Evolutionary conservation across 2,888 invertebrate species (phyloP).

Genomic region (Dasypogon diadema): DNA sequence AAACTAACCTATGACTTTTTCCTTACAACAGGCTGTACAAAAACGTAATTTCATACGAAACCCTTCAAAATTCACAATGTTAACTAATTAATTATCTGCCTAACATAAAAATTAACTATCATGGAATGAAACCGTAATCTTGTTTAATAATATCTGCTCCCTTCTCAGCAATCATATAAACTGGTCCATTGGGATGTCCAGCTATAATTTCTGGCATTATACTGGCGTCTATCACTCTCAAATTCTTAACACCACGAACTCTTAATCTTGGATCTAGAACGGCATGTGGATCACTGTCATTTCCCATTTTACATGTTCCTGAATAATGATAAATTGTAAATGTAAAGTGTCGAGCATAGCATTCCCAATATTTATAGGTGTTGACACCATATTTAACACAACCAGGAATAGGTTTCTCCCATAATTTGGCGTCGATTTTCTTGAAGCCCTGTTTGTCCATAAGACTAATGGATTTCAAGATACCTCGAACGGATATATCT

Average conservation of each 20-base stretch:
- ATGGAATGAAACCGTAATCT: conserved; percentile 59
- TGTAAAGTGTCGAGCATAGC: conserved; percentile 71
- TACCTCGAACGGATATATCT: conserved; percentile 71
- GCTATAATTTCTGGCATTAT: conserved; percentile 69
- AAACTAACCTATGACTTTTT: neutral
- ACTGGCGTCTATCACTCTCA: conserved; percentile 70
- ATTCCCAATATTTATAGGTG: conserved; percentile 74
- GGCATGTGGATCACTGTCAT: conserved; percentile 70
- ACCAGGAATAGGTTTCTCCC: conserved; percentile 70
- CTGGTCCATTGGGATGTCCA: conserved; percentile 69
- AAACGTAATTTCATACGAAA: conserved; percentile 53
- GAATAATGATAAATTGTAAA: conserved; percentile 73
- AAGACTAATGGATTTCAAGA: conserved; percentile 69
- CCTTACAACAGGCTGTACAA: conserved; percentile 45
- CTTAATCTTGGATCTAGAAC: conserved; percentile 72
- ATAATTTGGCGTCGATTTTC: conserved; percentile 68
- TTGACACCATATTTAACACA: conserved; percentile 67
- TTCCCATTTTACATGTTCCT: conserved; percentile 75
- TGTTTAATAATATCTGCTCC: conserved; percentile 69
- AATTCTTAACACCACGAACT: conserved; percentile 66
- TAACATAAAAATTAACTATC: conserved; percentile 61
- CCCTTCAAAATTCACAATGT: neutral
- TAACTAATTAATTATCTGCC: neutral
- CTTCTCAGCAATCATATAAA: conserved; percentile 70
- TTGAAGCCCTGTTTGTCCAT: conserved; percentile 70